Percentiles rank a stretch among this genome's conserved stretches.
Evolutionary conservation across 1,140 invertebrate species (phyloP).

Genomic region (Micrasema longulum): DNA sequence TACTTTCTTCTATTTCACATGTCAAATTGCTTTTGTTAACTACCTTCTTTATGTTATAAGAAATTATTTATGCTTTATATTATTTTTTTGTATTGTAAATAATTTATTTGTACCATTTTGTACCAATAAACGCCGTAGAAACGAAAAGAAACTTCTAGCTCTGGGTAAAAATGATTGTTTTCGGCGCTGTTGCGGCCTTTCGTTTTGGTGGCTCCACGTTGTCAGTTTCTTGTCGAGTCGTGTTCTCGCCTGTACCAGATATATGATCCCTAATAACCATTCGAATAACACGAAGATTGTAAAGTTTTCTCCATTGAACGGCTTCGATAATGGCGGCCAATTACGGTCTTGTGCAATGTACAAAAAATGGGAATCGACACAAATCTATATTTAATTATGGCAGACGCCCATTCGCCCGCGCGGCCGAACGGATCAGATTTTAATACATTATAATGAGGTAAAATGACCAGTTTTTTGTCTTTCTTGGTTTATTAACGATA

Average conservation of each 20-base stretch:
- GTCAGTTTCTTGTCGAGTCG: background rate
- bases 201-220: background rate
- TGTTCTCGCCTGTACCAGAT: background rate
- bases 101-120: no score
- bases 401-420: constrained; percentile 7
- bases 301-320: constrained; percentile 36
- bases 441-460: constrained; percentile 11
- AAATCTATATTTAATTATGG: constrained; percentile 54
- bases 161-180: no score
- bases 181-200: no score
- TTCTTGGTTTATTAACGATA: no score
- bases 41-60: no score
- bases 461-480: no score
- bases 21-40: no score
- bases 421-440: constrained; percentile 23
- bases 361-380: constrained; percentile 49
- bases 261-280: constrained; percentile 34
- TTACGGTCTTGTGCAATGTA: constrained; percentile 49
- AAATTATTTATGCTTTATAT: no score
- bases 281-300: constrained; percentile 30
- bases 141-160: no score
- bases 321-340: constrained; percentile 49
- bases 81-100: no score
- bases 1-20: no score
- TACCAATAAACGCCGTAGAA: no score